Base-by-base conservation (phyloP, 2,113 vertebrate genomes). In the Puntigrus tetrazona region DNA sequence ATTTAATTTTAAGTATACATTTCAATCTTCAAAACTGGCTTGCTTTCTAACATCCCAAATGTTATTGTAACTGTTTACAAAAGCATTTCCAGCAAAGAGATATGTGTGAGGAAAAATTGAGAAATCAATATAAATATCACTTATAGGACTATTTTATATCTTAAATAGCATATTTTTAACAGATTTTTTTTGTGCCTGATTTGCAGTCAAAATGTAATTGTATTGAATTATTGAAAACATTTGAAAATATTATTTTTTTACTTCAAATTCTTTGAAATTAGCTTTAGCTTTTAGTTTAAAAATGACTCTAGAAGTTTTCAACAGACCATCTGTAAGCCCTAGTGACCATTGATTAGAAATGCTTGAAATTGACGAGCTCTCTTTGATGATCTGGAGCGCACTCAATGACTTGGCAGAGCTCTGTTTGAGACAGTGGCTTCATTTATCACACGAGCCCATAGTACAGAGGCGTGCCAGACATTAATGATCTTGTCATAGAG, bases 401-500 rank as follows among this genome's bases (percentile, higher is more conserved):
- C 52, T 83, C 34, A 14, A 13, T 52, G 65, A 25, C 45, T 50
- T 57, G 57, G 52, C 59, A 70, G 16, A 61, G 16, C 52, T 72
- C 20, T 72, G 61, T 65, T 76, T 81, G 43, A 36, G 59, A 87
- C 61, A 41, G 61, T 70, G 72, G 27, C 38, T 41, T 47, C 43
- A 57, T 84, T 82, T 59, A 55, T 76, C 78, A 81, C 69, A 47
- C 18, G 11, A 29, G n/a, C n/a, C 77, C 55, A 78, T 63, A 61
- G n/a, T 47, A 47, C 50, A 80, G 59, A 77, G 45, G 73, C 52
- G 59, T 82, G 83, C 82, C 47, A 70, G 59, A 59, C 38, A 72
- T 72, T 74, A 78, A 85, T 82, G 81, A 85, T 82, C 61, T 78
- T 43, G 73, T 82, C 83, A 22, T 72, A 74, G 83, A 31, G 82